Base-by-base conservation (phyloP, 2,888 invertebrate species). In the Tenthredo notha region DNA sequence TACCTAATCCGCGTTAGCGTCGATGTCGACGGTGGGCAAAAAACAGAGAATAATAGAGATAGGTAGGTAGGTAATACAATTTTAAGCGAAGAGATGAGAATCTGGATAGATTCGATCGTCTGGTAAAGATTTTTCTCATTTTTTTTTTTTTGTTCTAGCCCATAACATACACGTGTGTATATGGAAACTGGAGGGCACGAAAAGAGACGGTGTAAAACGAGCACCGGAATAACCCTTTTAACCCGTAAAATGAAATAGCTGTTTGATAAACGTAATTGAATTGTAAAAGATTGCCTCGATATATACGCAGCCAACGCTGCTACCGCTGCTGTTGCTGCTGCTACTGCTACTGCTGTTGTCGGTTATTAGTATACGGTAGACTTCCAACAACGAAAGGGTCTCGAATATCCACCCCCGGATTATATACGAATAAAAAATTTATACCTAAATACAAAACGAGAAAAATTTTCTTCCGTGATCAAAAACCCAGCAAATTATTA, bases 261-360 rank as follows among this genome's bases (percentile, higher is more conserved):
- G 80, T 80, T 80, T 80, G 61, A 80, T 80, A 80, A 80, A 80
- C 58, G 80, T 80, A 80, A 80, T 80, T 80, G 80, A 80, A 80
- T 80, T 80, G 80, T 80, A 80, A 80, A 80, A 40, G 61, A 80
- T 80, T 80, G 80, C 80, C 80, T 40, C 80, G 58, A 54, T 77
- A 29, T 77, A 54, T 21, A 75, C 21, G 21, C 74, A 74, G 18
- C 37, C 18, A 70, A 61, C 21, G 25, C 33, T 6, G 67, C 33
- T n/a, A 4, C 33, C 4, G 37, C 6, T 18, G 70, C 67, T 10
- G 2, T 33, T 25, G 61, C 65, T 33, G 37, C 70, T 15, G 33
- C 70, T 10, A 37, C 67, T 33, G 25, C 12, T n/a, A 12, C n/a
- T 29, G 47, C 29, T 47, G 47, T 43, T 47, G 47, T 15, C 50